phyloP scores from a whole-genome alignment of 2,797 vertebrate genomes.

The Furcifer pardalis region DNA sequence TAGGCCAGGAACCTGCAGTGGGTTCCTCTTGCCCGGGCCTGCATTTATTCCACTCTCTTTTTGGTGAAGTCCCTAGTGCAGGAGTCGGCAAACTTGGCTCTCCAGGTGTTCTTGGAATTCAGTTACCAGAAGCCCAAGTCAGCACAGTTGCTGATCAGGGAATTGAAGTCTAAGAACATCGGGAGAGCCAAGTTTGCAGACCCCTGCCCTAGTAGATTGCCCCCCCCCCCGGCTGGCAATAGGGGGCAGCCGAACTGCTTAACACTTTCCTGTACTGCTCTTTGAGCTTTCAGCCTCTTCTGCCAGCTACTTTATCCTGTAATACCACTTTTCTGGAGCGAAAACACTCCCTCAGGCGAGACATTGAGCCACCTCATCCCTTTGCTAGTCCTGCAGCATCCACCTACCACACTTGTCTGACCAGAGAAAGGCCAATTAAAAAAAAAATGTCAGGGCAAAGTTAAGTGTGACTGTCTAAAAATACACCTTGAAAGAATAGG shows the following conservation, averaged over 20 bases:
- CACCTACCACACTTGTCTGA: background rate
- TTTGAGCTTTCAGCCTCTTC: background rate
- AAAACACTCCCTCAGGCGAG: no score
- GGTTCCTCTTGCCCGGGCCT: background rate
- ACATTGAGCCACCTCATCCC: background rate
- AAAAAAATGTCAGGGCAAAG: background rate
- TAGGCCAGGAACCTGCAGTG: background rate
- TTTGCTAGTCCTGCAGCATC: background rate
- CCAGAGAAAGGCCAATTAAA: background rate
- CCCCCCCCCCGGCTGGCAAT: background rate
- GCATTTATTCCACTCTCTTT: no score
- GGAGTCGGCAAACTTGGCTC: no score
- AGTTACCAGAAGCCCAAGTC: no score
- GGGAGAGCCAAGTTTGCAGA: no score
- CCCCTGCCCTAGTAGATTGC: no score
- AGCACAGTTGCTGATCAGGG: no score
- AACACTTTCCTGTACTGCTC: background rate
- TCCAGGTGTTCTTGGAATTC: no score
- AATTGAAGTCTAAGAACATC: no score
- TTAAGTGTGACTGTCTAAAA: background rate
- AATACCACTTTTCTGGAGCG: background rate
- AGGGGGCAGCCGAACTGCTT: background rate
- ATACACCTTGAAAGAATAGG: constrained; percentile 47
- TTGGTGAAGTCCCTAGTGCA: background rate
- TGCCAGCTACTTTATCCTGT: background rate